Evolutionary conservation across 2,888 invertebrate genomes (phyloP).

Genomic region (Catocala fraxini): DNA sequence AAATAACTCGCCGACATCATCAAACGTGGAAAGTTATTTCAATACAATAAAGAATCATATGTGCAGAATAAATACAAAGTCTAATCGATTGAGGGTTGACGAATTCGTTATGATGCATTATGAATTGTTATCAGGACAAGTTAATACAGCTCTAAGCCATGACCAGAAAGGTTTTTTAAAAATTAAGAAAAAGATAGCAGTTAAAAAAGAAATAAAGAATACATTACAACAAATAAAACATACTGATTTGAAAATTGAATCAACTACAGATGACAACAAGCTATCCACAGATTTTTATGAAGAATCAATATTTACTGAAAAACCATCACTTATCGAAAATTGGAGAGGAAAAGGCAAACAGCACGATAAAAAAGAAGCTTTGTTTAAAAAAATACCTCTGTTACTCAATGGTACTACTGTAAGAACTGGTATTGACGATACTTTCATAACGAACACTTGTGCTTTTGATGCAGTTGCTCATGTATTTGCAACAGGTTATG

Average conservation of each 20-base stretch:
- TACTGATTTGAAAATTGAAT: neutral
- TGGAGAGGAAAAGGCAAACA: slow-evolving; percentile 11
- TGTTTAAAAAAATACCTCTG: neutral
- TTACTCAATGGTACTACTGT: slow-evolving; percentile 5
- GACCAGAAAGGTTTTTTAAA: slow-evolving; percentile 8
- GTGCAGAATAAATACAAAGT: slow-evolving; percentile 10
- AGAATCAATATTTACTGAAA: slow-evolving; percentile 12
- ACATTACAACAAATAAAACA: no score
- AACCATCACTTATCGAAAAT: slow-evolving; percentile 13
- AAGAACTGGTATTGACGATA: slow-evolving; percentile 6
- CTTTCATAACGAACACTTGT: slow-evolving; percentile 11
- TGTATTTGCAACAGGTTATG: slow-evolving; percentile 8
- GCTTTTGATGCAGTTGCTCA: slow-evolving; percentile 16
- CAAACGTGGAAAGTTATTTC: slow-evolving; percentile 11
- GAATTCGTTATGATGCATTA: slow-evolving; percentile 9
- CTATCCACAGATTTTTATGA: no score
- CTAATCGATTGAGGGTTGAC: slow-evolving; percentile 11
- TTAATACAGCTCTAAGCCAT: slow-evolving; percentile 6
- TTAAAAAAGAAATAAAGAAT: slow-evolving; percentile 8
- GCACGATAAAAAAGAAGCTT: neutral
- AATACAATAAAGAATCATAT: slow-evolving; percentile 9
- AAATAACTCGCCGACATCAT: slow-evolving; percentile 5
- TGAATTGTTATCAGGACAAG: slow-evolving; percentile 9
- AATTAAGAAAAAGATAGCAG: slow-evolving; percentile 5
- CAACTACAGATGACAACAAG: no score